Evolutionary conservation across 1,140 invertebrate species (phyloP).

Genomic region (Gerris buenoi): DNA sequence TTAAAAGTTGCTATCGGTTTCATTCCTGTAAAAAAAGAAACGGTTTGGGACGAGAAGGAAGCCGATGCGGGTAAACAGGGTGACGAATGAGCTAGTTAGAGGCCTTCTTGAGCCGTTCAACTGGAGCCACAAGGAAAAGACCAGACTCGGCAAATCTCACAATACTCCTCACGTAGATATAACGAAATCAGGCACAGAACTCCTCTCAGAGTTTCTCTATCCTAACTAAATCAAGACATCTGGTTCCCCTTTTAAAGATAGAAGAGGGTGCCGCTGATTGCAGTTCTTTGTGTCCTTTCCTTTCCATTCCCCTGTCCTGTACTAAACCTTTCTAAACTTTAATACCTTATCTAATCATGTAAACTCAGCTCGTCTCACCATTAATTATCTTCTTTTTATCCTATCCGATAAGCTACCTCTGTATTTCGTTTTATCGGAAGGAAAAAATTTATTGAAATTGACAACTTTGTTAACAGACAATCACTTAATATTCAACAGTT

Average conservation of each 20-base stretch:
- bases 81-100: background rate
- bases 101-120: background rate
- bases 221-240: background rate
- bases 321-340: no score
- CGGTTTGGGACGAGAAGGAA: background rate
- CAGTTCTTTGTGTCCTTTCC: slow-evolving; percentile 4
- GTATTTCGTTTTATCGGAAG: no score
- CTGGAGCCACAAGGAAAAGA: background rate
- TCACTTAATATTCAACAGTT: no score
- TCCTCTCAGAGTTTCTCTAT: background rate
- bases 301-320: background rate
- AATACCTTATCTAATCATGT: background rate
- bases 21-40: background rate
- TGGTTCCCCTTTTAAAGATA: background rate
- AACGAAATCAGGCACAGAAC: background rate
- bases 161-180: background rate
- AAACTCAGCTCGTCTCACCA: background rate
- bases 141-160: background rate
- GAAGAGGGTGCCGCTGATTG: background rate
- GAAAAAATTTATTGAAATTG: no score
- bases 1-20: background rate
- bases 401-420: no score
- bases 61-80: background rate
- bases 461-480: no score
- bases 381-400: no score